phyloP scores from a whole-genome alignment of 2,113 vertebrate species.

The Ictidomys tridecemlineatus region DNA sequence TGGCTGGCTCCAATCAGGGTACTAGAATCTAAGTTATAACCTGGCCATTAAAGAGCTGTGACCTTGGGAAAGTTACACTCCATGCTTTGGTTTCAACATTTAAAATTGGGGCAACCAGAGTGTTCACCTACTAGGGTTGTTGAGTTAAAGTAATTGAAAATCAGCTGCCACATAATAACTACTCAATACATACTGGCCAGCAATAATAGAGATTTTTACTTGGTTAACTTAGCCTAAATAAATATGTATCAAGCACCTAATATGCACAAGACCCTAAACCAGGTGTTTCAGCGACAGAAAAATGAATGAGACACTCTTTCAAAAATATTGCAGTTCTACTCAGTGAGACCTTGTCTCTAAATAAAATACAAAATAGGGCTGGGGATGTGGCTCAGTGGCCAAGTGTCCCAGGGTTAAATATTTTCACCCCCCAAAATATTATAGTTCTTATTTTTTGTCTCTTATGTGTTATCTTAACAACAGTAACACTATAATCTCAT shows the following conservation, averaged over 20 bases:
- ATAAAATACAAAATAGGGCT: too few relatives aligned
- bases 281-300: background rate
- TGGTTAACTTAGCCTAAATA: constrained; percentile 17
- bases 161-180: background rate
- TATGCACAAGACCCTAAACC: background rate
- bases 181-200: background rate
- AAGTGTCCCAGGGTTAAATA: too few relatives aligned
- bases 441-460: background rate
- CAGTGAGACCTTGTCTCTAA: too few relatives aligned
- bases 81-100: background rate
- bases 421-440: background rate
- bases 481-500: background rate
- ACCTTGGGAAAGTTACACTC: background rate
- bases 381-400: too few relatives aligned
- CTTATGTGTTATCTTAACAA: background rate
- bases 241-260: background rate
- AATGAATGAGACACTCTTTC: constrained; percentile 7
- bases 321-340: constrained; percentile 7
- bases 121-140: background rate
- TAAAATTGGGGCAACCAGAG: background rate
- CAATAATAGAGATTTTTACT: background rate
- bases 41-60: background rate
- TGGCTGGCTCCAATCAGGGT: background rate
- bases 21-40: background rate
- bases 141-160: background rate